phyloP scores from a whole-genome alignment of 2,113 vertebrate species.

The Nannobrachium achirus region DNA sequence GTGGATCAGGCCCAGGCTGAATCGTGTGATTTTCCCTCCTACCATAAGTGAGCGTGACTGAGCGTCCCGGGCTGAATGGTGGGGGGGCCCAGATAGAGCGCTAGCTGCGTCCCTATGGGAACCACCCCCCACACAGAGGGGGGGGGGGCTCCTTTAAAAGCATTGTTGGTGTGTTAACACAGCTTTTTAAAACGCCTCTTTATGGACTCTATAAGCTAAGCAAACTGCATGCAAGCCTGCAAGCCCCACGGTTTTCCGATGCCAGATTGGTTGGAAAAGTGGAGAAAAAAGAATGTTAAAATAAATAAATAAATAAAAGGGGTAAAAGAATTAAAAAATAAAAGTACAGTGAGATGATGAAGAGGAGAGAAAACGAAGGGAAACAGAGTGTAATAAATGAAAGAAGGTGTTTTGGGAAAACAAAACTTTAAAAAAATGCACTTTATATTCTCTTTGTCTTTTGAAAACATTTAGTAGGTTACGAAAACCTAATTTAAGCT shows the following conservation, averaged over 20 bases:
- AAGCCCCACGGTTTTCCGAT: conserved; percentile 48
- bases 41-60: conserved; percentile 77
- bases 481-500: conserved; percentile 20
- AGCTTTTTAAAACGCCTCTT: conserved; percentile 73
- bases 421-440: conserved; percentile 10
- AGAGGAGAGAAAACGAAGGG: neutral
- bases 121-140: conserved; percentile 68
- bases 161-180: conserved; percentile 76
- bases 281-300: neutral
- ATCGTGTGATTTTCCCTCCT: conserved; percentile 72
- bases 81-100: conserved; percentile 61
- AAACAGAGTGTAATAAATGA: conserved; percentile 14
- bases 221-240: too few species aligned
- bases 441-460: neutral
- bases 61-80: conserved; percentile 65
- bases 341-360: neutral
- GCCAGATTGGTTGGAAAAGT: conserved; percentile 51
- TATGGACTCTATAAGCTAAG: conserved; percentile 73
- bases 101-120: conserved; percentile 71
- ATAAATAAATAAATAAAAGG: conserved; percentile 6
- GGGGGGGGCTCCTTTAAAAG: conserved; percentile 69
- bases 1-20: conserved; percentile 69
- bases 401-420: neutral
- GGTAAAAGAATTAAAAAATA: too few species aligned
- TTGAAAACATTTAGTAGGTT: conserved; percentile 2